Percentiles rank a stretch among this genome's conserved stretches.
Conservation (phyloP, 2,113 vertebrate genomes). For the Edolisoma coerulescens region DNA sequence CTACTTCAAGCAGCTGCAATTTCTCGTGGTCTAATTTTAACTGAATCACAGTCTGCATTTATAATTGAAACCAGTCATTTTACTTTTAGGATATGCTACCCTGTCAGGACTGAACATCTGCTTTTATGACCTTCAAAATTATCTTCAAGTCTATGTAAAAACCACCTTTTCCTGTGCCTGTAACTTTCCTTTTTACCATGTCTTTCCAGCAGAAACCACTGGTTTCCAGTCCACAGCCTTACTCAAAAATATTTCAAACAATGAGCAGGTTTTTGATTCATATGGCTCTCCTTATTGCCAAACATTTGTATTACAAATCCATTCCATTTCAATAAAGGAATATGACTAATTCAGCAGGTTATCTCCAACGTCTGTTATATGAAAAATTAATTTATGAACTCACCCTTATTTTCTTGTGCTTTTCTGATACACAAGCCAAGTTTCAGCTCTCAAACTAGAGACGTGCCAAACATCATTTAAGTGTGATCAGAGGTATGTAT, state of each 20-base stretch:
- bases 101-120: background rate
- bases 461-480: background rate
- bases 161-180: background rate
- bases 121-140: background rate
- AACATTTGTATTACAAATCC: background rate
- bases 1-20: background rate
- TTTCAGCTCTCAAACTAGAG: background rate
- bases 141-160: background rate
- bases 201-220: background rate
- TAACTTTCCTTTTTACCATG: background rate
- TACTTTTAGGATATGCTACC: conserved; percentile 15
- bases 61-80: conserved; percentile 39
- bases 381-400: background rate
- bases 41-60: background rate
- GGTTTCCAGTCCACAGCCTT: background rate
- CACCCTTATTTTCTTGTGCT: background rate
- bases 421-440: background rate
- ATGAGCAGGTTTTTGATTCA: background rate
- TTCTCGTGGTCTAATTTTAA: conserved; percentile 44
- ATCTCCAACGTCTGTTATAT: background rate
- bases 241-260: background rate
- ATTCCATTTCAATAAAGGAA: background rate
- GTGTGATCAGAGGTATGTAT: background rate
- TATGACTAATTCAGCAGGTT: background rate
- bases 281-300: background rate